A percentile compares a stretch with the other conserved stretches of the same genome.
Conservation (phyloP, 2,113 vertebrate genomes). For the Bubalus kerabau region DNA sequence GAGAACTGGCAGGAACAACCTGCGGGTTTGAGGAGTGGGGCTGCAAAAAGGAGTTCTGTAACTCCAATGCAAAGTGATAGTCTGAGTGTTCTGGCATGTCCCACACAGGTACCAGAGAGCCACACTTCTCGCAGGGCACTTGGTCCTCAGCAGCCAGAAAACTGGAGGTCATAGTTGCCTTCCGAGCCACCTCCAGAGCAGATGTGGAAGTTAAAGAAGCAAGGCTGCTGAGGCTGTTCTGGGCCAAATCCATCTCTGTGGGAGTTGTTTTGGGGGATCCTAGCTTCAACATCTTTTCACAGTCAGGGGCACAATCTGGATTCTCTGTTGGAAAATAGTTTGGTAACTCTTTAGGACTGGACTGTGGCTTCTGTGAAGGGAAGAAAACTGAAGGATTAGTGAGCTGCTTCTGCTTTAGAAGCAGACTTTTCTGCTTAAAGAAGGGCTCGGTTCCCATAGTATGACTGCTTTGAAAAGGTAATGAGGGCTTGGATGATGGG, state of each 20-base stretch:
- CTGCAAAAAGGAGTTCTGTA: slow-evolving; percentile 88
- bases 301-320: neutral
- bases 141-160: slow-evolving; percentile 76
- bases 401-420: slow-evolving; percentile 37
- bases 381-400: neutral
- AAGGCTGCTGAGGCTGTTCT: neutral
- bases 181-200: neutral
- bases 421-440: slow-evolving; percentile 47
- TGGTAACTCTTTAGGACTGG: neutral
- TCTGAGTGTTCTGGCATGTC: slow-evolving; percentile 94
- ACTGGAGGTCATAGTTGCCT: neutral
- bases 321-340: neutral
- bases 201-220: neutral
- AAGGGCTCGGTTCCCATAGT: neutral
- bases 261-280: neutral
- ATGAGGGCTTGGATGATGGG: neutral
- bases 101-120: slow-evolving; percentile 86
- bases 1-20: slow-evolving; percentile 23
- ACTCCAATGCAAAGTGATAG: slow-evolving; percentile 93
- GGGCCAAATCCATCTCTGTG: neutral
- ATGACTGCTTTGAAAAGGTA: neutral
- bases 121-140: slow-evolving; percentile 88
- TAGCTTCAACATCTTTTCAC: slow-evolving; percentile 11
- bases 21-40: neutral
- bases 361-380: neutral